phyloP scores from a whole-genome alignment of 2,797 vertebrate species.

The Champsocephalus esox region DNA sequence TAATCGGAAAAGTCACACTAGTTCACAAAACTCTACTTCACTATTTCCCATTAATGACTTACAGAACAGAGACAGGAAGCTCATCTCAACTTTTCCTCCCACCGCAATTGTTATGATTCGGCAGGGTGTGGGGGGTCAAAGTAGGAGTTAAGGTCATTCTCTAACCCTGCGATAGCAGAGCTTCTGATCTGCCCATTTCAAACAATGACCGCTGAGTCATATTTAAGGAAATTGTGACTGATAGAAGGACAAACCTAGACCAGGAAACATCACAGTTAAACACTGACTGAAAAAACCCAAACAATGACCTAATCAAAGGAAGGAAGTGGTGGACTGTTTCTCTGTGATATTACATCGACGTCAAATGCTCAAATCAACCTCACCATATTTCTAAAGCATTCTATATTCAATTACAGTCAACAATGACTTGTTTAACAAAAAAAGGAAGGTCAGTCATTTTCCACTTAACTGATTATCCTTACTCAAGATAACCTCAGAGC shows the following conservation, averaged over 20 bases:
- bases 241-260: constrained; percentile 38
- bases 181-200: constrained; percentile 50
- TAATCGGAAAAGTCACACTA: constrained; percentile 9
- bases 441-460: not conserved
- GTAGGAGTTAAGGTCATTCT: constrained; percentile 25
- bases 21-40: not conserved
- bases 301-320: constrained; percentile 56
- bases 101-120: constrained; percentile 17
- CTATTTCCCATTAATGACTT: constrained; percentile 2
- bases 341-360: constrained; percentile 26
- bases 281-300: constrained; percentile 23
- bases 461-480: not conserved
- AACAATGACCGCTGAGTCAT: constrained; percentile 52
- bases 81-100: constrained; percentile 26
- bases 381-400: not conserved
- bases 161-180: constrained; percentile 20
- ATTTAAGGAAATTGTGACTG: constrained; percentile 50
- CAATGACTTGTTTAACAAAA: not conserved
- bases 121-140: constrained; percentile 29
- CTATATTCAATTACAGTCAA: not conserved
- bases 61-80: constrained; percentile 43
- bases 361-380: constrained; percentile 20
- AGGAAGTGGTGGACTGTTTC: constrained; percentile 13
- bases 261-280: constrained; percentile 31
- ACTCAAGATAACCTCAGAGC: not conserved